Base-by-base conservation (phyloP, 2,888 invertebrate genomes). In the Ctenicera cuprea region DNA sequence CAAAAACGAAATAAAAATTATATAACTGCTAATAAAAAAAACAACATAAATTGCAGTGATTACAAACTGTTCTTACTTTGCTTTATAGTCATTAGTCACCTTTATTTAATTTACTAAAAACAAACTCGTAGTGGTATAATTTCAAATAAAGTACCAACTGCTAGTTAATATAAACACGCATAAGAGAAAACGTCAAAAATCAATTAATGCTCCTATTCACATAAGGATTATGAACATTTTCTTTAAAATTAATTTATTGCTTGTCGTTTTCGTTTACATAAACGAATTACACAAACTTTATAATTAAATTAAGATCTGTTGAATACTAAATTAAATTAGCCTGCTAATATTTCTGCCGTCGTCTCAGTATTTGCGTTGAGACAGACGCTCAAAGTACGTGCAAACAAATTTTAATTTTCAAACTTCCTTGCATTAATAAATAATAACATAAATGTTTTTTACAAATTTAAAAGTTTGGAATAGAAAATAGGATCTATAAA, bases 241-340 rank as follows among this genome's bases (percentile, higher is more conserved):
- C 48, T 14, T 54, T 14, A 54, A 30, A 54, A 30, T 54, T 54
- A 45, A 63, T 48, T 63, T 63, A 48, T 30, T 63, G 20, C 62
- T n/a, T 57, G 59, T 20, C 38, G 37, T 18, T 33, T 38, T 20
- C 59, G 38, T 37, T 59, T 59, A 38, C 30, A 11, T 37, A 59
- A 63, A 63, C 26, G 48, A 26, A 63, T 63, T 48, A 33, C 38
- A 63, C 45, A 5, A 63, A 45, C 63, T 63, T 63, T 30, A 45
- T 48, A 48, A 63, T 63, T 63, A 63, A 48, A 63, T 63, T 63
- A 63, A 63, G 63, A 63, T 63, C 48, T 26, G 48, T 63, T 63
- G 30, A 63, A 63, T 48, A 22, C 30, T 63, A 30, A 45, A 63
- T 63, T 63, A 63, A 63, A 63, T 63, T 63, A 63, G 16, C 33